These are phyloP conservation scores for Sceliomorpha sp. DNA, from an alignment of 2,888 invertebrate genomes.

Conservation along the genomic window DNA sequence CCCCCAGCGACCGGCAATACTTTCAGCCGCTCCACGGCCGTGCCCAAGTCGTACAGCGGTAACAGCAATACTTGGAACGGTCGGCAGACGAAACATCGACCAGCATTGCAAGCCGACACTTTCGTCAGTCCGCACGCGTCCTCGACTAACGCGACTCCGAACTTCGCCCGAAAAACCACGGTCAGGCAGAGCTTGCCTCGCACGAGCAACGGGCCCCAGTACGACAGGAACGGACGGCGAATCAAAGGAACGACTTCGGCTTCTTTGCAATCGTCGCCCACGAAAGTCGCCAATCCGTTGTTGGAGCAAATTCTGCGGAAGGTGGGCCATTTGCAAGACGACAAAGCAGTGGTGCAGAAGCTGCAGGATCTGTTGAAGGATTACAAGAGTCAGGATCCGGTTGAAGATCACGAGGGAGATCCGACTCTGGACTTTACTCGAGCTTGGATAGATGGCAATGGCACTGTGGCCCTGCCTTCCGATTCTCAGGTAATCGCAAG, in stretches of 20 bases:
- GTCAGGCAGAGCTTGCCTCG: constrained; percentile 78
- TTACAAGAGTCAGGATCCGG: constrained; percentile 78
- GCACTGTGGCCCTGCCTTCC: constrained; percentile 82
- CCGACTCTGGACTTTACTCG: constrained; percentile 86
- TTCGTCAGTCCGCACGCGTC: constrained; percentile 80
- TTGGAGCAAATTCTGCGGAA: constrained; percentile 87
- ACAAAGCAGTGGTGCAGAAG: constrained; percentile 87
- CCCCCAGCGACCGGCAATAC: constrained; percentile 81
- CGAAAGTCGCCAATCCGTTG: constrained; percentile 84
- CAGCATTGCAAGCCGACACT: constrained; percentile 84
- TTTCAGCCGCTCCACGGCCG: constrained; percentile 81
- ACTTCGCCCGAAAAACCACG: constrained; percentile 76
- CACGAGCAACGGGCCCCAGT: constrained; percentile 72
- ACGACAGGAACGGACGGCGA: constrained; percentile 81
- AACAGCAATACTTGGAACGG: constrained; percentile 90
- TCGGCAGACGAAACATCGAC: constrained; percentile 80
- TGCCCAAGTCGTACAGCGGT: constrained; percentile 76
- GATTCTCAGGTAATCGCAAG: constrained; percentile 77
- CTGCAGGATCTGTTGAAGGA: constrained; percentile 86
- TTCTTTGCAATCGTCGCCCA: constrained; percentile 84
- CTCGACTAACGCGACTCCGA: constrained; percentile 60
- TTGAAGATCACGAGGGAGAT: constrained; percentile 79
- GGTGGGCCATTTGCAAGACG: constrained; percentile 87
- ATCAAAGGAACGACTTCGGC: constrained; percentile 75
- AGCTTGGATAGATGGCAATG: constrained; percentile 88